These are phyloP conservation scores for Linhomoeus sp. DNA, from an alignment of 2,888 invertebrate genomes.

Conservation along the genomic window DNA sequence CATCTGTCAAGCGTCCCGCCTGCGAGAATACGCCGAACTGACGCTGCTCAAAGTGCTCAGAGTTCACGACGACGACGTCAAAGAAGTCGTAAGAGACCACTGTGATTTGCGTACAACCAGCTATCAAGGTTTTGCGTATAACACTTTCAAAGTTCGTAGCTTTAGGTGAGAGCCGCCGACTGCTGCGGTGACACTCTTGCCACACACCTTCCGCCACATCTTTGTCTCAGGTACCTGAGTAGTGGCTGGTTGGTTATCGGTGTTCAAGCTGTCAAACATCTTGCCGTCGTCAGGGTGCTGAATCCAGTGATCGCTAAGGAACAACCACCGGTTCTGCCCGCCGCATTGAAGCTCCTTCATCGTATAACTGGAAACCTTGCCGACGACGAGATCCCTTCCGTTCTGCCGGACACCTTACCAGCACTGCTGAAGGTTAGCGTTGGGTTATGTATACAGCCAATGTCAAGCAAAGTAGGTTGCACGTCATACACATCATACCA, in stretches of 20 bases:
- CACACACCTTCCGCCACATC: constrained; percentile 54
- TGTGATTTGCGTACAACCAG: no score
- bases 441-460: background rate
- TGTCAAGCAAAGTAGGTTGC: no score
- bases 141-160: no score
- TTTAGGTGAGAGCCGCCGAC: constrained; percentile 74
- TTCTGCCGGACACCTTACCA: constrained; percentile 60
- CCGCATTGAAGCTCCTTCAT: constrained; percentile 85
- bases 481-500: no score
- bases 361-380: no score
- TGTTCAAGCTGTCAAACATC: no score
- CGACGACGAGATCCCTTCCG: constrained; percentile 37
- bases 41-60: constrained; percentile 68
- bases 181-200: constrained; percentile 57
- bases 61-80: constrained; percentile 47
- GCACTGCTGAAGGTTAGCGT: constrained; percentile 55
- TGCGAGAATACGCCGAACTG: constrained; percentile 72
- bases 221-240: no score
- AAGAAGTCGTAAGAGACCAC: no score
- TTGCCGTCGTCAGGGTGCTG: no score
- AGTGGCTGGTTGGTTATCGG: no score
- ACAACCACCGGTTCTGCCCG: constrained; percentile 66
- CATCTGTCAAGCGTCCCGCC: constrained; percentile 43
- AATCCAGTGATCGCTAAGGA: constrained; percentile 70
- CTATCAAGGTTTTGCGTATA: no score